These are phyloP conservation scores for Mythimna lalbum DNA, from an alignment of 2,888 invertebrate genomes.

Conservation along the genomic window DNA sequence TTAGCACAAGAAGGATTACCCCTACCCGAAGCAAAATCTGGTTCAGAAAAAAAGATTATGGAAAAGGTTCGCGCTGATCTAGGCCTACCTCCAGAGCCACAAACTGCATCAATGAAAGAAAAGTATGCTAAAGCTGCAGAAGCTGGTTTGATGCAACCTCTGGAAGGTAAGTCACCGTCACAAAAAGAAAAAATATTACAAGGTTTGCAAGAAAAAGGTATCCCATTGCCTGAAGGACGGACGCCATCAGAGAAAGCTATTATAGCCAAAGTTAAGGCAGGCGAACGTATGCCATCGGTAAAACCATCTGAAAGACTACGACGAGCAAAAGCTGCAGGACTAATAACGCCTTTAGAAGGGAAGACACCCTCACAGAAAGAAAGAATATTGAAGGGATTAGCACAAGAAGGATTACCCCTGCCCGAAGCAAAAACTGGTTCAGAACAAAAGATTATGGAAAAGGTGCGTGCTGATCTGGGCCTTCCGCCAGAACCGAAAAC, in stretches of 20 bases:
- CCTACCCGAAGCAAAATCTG: constrained; percentile 68
- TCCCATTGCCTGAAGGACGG: constrained; percentile 60
- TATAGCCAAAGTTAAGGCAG: neutral
- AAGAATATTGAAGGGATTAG: neutral
- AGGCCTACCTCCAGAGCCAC: constrained; percentile 69
- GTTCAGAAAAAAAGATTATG: constrained; percentile 68
- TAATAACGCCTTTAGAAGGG: neutral
- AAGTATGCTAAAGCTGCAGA: constrained; percentile 60
- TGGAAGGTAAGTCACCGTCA: constrained; percentile 58
- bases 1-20: constrained; percentile 65
- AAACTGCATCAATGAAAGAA: constrained; percentile 56
- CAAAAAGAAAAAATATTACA: constrained; percentile 60
- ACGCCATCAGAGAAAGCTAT: constrained; percentile 39
- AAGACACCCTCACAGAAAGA: constrained; percentile 12
- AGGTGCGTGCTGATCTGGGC: neutral
- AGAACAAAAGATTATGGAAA: neutral
- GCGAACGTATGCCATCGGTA: neutral
- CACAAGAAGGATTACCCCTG: neutral
- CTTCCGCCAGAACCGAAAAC: constrained; percentile 12
- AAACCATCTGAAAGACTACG: neutral
- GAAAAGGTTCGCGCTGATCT: constrained; percentile 65
- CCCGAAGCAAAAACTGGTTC: constrained; percentile 1
- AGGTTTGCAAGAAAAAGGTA: constrained; percentile 42
- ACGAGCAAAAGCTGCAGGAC: neutral
- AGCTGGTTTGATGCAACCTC: constrained; percentile 58